A percentile compares a stretch with the other conserved stretches of the same genome.
These are phyloP conservation scores for Xanthia icteritia DNA, from an alignment of 2,888 invertebrate genomes.

Conservation along the genomic window DNA sequence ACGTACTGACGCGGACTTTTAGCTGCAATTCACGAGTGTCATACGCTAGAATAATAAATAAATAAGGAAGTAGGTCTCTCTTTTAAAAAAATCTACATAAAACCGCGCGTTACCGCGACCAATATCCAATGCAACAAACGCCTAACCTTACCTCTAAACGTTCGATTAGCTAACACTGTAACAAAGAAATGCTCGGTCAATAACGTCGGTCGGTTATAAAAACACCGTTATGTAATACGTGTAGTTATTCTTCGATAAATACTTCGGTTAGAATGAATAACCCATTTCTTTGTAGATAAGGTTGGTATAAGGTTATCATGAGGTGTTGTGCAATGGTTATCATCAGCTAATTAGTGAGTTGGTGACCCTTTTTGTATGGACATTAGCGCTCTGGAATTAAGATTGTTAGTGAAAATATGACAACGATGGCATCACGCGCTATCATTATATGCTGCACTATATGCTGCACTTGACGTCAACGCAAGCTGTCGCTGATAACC, in stretches of 20 bases:
- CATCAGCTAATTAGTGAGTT: not conserved
- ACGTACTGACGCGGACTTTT: no score
- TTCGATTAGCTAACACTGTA: conserved; percentile 55
- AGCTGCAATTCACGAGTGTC: no score
- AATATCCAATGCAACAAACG: not conserved
- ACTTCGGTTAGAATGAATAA: conserved; percentile 34
- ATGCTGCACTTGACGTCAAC: no score
- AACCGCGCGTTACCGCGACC: conserved; percentile 2
- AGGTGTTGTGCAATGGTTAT: conserved; percentile 1
- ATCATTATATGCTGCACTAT: no score
- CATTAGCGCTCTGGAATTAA: no score
- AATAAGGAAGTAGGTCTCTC: no score
- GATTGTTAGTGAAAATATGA: no score
- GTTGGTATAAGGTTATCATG: conserved; percentile 7
- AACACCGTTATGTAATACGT: conserved; percentile 76
- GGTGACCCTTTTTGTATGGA: not conserved
- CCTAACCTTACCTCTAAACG: conserved; percentile 46
- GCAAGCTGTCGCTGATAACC: no score
- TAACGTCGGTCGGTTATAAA: conserved; percentile 64
- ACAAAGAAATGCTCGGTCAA: conserved; percentile 64
- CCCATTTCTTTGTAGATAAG: conserved; percentile 45
- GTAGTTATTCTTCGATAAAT: conserved; percentile 74
- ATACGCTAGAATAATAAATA: no score
- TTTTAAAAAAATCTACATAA: no score
- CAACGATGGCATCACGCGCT: no score